These are phyloP conservation scores for Coecobrya sp. DNA, from an alignment of 2,888 invertebrate species.

Conservation along the genomic window DNA sequence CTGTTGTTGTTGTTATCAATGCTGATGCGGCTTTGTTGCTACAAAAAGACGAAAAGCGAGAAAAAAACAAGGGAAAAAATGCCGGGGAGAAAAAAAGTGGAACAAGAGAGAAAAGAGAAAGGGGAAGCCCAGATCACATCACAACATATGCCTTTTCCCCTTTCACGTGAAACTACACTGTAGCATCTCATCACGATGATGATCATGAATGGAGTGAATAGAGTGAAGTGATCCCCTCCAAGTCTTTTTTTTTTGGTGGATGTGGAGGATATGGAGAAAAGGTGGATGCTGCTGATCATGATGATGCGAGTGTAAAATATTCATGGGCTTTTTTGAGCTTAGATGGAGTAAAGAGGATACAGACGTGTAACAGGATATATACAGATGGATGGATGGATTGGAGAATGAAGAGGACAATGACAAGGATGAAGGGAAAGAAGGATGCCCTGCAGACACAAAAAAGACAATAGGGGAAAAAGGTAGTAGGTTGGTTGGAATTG, in stretches of 20 bases:
- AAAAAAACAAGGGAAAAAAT: background rate
- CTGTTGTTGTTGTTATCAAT: too few relatives aligned
- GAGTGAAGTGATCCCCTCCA: background rate
- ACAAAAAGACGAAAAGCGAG: background rate
- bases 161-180: background rate
- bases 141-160: background rate
- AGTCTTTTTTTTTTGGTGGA: background rate
- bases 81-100: background rate
- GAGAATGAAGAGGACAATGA: conserved; percentile 28
- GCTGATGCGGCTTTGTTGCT: background rate
- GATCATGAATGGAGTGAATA: background rate
- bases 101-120: background rate
- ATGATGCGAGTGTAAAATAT: conserved; percentile 67
- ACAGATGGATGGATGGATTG: background rate
- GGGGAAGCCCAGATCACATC: background rate
- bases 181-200: background rate
- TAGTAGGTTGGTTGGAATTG: background rate
- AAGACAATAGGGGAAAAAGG: conserved; percentile 54
- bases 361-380: background rate
- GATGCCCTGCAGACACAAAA: conserved; percentile 60
- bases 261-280: background rate
- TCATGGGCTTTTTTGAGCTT: conserved; percentile 64
- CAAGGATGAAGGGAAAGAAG: conserved; percentile 12
- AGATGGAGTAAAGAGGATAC: background rate
- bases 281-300: conserved; percentile 21